Conservation (phyloP, 2,113 vertebrate genomes). For the Lipophrys pholis region DNA sequence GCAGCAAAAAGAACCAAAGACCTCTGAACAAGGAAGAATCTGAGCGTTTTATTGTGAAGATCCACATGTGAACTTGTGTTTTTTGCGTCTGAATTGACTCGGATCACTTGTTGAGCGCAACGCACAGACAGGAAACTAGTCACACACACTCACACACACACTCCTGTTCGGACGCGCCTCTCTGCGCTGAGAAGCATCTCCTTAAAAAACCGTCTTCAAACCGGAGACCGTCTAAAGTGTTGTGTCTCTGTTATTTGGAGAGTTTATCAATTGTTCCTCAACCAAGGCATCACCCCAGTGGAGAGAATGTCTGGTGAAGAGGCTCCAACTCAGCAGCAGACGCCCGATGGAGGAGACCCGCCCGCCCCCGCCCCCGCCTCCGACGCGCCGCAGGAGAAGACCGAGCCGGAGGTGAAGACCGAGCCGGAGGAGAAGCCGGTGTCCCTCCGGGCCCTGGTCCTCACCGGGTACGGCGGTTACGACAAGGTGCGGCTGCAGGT, state of each 20-base stretch:
- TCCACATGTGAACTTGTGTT: background rate
- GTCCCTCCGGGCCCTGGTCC: conserved; percentile 83
- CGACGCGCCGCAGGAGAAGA: conserved; percentile 19
- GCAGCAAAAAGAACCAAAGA: background rate
- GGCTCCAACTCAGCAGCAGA: conserved; percentile 73
- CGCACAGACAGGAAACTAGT: conserved; percentile 42
- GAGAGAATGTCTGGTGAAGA: conserved; percentile 78
- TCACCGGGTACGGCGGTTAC: conserved; percentile 88
- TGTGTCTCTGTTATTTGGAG: too few species aligned
- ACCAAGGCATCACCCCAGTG: background rate
- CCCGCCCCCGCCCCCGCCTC: conserved; percentile 23
- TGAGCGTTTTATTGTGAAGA: conserved; percentile 64
- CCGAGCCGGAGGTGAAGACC: too few species aligned
- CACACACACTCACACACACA: background rate
- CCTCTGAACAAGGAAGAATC: too few species aligned
- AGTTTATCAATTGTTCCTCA: too few species aligned
- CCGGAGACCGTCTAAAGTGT: too few species aligned
- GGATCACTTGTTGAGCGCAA: conserved; percentile 66
- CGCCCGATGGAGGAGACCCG: conserved; percentile 40
- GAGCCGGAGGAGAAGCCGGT: conserved; percentile 40
- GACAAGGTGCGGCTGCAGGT: conserved; percentile 90
- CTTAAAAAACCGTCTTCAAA: background rate
- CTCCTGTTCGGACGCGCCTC: background rate
- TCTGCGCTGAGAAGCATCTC: background rate
- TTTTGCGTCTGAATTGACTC: rapidly evolving